Base-by-base conservation (phyloP, 2,113 vertebrate genomes). In the Cephalopterus ornatus region DNA sequence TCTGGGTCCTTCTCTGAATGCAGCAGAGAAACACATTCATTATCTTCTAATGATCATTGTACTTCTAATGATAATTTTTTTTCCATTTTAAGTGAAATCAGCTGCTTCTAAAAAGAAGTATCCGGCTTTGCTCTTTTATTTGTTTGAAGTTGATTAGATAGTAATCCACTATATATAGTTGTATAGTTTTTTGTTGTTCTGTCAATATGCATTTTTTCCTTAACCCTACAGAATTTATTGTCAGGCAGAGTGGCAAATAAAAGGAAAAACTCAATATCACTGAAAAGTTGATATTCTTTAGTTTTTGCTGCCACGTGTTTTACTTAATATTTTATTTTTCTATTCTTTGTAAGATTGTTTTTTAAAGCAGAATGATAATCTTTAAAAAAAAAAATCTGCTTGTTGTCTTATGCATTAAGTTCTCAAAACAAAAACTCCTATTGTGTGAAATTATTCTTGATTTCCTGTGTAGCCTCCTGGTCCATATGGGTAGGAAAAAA, bases 11-110 rank as follows among this genome's bases (percentile, higher is more conserved):
- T 83, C 66, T 58, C n/a, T 56, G 78, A 79, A 82, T 75, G 46
- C 52, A 89, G 87, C 55, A 79, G 62, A 27, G 70, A 27, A 93
- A 37, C 46, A 86, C 67, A 70, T 90, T 92, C 41, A 61, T 93
- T 95, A 89, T 94, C 72, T 76, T 92, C 85, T 94, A 95, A 96
- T 88, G 62, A 87, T 74, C 70, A n/a, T 93, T 95, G 76, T 93
- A 50, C 52, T 76, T 92, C 85, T 94, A 93, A 96, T 70, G 73
- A 85, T 63, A 39, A 39, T 12, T 70, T 94, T 95, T 89, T 89
- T 50, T 56, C 61, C 63, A 72, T 93, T 94, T 97, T 87, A 74
- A 84, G 65, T 79, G 33, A 78, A 92, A 86, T 86, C 86, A 76
- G 16, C 46, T 72, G 21, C 65, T 92, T 88, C 85, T 90, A 14